A percentile compares a stretch with the other conserved stretches of the same genome.
Evolutionary conservation across 2,113 vertebrate species (phyloP).

Genomic region (Hippocampus barbouri): DNA sequence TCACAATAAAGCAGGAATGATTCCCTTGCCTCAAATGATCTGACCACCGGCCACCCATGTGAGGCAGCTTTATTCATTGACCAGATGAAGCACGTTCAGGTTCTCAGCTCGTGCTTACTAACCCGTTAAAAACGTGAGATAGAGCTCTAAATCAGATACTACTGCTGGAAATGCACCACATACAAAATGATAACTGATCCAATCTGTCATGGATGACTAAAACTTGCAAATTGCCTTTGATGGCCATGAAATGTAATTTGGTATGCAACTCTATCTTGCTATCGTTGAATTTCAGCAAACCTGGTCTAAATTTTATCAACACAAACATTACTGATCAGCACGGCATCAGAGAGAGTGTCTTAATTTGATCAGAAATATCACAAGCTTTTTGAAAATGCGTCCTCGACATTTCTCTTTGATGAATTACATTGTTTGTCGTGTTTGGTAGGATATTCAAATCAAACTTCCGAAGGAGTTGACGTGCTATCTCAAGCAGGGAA

Average conservation of each 20-base stretch:
- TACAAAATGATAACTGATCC: constrained; percentile 12
- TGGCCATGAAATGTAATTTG: constrained; percentile 38
- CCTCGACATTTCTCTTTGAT: background rate
- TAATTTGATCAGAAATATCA: background rate
- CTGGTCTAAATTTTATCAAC: constrained; percentile 41
- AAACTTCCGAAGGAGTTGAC: no score
- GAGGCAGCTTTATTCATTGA: constrained; percentile 17
- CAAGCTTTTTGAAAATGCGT: background rate
- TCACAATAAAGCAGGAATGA: constrained; percentile 37
- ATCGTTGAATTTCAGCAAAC: constrained; percentile 29
- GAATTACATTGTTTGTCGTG: background rate
- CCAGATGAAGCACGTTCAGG: constrained; percentile 13
- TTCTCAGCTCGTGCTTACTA: background rate
- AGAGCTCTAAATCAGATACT: constrained; percentile 1
- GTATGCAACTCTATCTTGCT: constrained; percentile 21
- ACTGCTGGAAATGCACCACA: background rate
- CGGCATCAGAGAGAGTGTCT: background rate
- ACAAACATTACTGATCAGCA: background rate
- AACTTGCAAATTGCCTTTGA: constrained; percentile 27
- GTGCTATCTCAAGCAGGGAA: no score
- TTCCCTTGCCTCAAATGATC: constrained; percentile 34
- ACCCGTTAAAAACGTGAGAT: background rate
- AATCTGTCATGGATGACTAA: constrained; percentile 24
- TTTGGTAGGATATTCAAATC: background rate
- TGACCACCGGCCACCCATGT: constrained; percentile 14